Evolutionary conservation across 2,113 vertebrate genomes (phyloP).

Genomic region (Calyptomena viridis): DNA sequence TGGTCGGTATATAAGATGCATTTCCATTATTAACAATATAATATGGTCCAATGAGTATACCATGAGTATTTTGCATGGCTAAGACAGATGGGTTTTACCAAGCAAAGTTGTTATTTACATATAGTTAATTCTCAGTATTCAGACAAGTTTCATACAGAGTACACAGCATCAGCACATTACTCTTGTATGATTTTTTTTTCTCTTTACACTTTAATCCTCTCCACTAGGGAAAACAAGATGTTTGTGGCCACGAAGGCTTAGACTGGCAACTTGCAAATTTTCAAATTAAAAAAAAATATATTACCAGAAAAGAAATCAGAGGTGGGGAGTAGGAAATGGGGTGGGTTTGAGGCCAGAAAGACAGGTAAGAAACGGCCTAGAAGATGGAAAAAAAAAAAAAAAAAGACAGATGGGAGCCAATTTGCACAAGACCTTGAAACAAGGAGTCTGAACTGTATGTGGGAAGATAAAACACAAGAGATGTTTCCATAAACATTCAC

Average conservation of each 20-base stretch:
- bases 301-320: not conserved
- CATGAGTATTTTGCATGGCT: not conserved
- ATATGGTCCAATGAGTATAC: not conserved
- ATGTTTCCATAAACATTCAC: not conserved
- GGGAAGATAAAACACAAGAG: not conserved
- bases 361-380: not conserved
- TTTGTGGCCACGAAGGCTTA: not conserved
- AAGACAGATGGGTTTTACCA: not conserved
- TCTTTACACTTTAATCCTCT: not conserved
- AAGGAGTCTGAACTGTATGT: not conserved
- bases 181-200: not conserved
- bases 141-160: not conserved
- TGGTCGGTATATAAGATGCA: not conserved
- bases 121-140: not conserved
- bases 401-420: not conserved
- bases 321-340: not conserved
- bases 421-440: slow-evolving; percentile 30
- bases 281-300: not conserved
- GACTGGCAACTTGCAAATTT: not conserved
- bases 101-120: not conserved
- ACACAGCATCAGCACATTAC: not conserved
- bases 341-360: not conserved
- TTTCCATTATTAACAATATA: not conserved
- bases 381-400: not conserved
- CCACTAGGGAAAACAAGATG: not conserved